These are phyloP conservation scores for Zapornia atra DNA, from an alignment of 2,113 vertebrate genomes.

Conservation along the genomic window DNA sequence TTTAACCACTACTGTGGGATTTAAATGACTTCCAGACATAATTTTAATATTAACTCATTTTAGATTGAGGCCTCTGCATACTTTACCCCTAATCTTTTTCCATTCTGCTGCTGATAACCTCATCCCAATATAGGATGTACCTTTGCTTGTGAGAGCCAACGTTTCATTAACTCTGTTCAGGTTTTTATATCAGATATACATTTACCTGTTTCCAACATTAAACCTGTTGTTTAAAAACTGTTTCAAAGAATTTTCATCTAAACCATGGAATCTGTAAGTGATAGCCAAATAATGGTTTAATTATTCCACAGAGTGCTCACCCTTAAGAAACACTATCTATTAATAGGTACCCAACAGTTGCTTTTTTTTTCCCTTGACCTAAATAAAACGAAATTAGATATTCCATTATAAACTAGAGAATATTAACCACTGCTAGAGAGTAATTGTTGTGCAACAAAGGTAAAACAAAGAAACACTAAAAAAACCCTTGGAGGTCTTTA, in stretches of 20 bases:
- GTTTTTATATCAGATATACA: background rate
- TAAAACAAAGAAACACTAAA: background rate
- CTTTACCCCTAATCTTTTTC: conserved; percentile 40
- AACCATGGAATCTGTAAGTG: background rate
- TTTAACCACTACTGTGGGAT: conserved; percentile 48
- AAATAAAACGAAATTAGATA: background rate
- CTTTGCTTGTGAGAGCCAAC: background rate
- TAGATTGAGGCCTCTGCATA: background rate
- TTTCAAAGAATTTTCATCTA: background rate
- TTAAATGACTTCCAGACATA: conserved; percentile 55
- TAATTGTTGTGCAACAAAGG: background rate
- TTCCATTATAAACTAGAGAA: background rate
- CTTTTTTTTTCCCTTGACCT: background rate
- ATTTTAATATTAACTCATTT: conserved; percentile 53
- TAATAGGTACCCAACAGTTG: background rate
- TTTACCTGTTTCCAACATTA: background rate
- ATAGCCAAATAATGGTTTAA: background rate
- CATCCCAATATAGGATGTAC: background rate
- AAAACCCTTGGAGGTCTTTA: background rate
- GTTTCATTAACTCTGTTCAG: conserved; percentile 37
- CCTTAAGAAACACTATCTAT: background rate
- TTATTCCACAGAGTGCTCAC: background rate
- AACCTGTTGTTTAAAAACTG: background rate
- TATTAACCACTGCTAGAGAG: background rate
- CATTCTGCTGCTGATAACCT: conserved; percentile 59